Percentiles rank a stretch among this genome's conserved stretches.
phyloP scores from a whole-genome alignment of 2,113 vertebrate species.

The Petromus typicus region DNA sequence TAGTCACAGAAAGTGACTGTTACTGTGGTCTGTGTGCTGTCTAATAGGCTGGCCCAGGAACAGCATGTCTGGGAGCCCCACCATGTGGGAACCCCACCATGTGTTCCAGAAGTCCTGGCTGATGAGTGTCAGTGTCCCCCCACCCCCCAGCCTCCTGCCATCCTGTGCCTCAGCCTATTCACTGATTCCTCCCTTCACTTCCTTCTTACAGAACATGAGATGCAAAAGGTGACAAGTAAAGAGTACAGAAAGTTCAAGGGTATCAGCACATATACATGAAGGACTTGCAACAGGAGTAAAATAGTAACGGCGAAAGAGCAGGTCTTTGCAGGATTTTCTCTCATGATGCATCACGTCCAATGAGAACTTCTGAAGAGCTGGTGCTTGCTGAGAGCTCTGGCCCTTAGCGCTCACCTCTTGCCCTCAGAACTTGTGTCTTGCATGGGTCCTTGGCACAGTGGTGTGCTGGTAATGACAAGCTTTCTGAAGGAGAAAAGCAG shows the following conservation, averaged over 20 bases:
- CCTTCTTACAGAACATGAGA: constrained; percentile 3
- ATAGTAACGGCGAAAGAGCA: neutral
- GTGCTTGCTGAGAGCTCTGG: neutral
- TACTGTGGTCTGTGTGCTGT: neutral
- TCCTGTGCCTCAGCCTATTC: neutral
- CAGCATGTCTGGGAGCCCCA: accelerated
- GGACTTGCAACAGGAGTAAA: neutral
- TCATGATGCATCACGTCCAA: neutral
- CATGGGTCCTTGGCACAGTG: neutral
- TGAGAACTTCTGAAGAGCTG: neutral
- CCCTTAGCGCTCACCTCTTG: neutral
- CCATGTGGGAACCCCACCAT: neutral
- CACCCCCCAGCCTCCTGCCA: neutral
- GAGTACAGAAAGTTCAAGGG: neutral
- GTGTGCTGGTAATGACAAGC: neutral
- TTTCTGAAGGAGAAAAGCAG: constrained; percentile 30
- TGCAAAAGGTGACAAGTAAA: neutral
- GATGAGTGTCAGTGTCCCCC: neutral
- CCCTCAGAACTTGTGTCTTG: neutral
- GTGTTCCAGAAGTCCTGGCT: neutral
- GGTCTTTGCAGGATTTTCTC: neutral
- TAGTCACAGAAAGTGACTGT: neutral
- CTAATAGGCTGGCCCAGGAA: neutral
- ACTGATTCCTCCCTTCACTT: neutral
- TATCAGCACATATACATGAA: neutral